Evolutionary conservation across 2,888 invertebrate species (phyloP).

Genomic region (Cerceris rybyensis): DNA sequence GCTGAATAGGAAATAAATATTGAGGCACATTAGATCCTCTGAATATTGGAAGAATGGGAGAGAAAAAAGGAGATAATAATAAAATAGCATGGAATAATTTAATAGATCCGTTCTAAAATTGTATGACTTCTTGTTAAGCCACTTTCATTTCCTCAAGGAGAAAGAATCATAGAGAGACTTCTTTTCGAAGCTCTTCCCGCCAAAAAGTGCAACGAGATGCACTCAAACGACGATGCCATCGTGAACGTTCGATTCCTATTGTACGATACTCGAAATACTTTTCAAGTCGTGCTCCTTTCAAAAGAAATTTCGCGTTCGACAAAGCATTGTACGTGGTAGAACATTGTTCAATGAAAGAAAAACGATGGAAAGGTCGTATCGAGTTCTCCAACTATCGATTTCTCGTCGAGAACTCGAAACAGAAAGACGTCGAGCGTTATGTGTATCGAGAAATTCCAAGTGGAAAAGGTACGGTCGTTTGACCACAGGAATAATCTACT

Average conservation of each 20-base stretch:
- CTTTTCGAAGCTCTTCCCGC: constrained; percentile 6
- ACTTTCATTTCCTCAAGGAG: constrained; percentile 5
- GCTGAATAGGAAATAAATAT: background rate
- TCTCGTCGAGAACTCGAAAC: background rate
- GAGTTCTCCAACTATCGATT: background rate
- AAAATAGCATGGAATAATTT: background rate
- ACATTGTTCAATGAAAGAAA: background rate
- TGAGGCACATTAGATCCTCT: background rate
- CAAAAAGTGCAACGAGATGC: constrained; percentile 22
- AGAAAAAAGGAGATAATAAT: background rate
- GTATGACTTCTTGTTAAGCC: constrained; percentile 5
- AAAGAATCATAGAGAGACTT: constrained; percentile 14
- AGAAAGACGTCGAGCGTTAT: background rate
- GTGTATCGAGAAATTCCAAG: constrained; percentile 1
- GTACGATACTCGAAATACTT: constrained; percentile 8
- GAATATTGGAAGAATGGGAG: background rate
- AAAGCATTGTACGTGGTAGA: background rate
- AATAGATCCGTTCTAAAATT: background rate
- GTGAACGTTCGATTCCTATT: background rate
- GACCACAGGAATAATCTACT: constrained; percentile 2
- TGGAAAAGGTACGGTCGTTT: background rate
- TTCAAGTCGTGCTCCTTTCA: background rate
- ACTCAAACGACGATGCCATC: background rate
- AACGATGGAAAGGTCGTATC: background rate
- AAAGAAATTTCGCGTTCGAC: constrained; percentile 18